phyloP scores from a whole-genome alignment of 2,797 vertebrate genomes.

The Apogon talboti region DNA sequence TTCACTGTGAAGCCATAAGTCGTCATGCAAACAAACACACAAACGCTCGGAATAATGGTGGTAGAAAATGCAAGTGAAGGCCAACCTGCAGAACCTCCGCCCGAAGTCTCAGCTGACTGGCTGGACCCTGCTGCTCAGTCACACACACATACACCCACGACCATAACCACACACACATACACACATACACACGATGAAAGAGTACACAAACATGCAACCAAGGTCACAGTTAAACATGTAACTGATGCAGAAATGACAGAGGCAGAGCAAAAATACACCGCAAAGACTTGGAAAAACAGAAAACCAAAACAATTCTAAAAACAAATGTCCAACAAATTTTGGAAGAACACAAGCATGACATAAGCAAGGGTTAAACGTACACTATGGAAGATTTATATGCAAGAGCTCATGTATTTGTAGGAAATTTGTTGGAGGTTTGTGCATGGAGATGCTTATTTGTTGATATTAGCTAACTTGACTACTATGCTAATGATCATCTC shows the following conservation, averaged over 20 bases:
- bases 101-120: constrained; percentile 70
- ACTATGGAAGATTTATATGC: too few species aligned
- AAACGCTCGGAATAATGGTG: constrained; percentile 1
- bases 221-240: constrained; percentile 28
- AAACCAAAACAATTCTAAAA: background rate
- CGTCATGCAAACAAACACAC: constrained; percentile 27
- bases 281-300: background rate
- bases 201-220: constrained; percentile 33
- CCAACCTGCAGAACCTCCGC: constrained; percentile 76
- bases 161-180: constrained; percentile 19
- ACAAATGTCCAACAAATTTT: background rate
- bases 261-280: constrained; percentile 7
- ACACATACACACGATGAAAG: constrained; percentile 30
- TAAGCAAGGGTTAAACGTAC: too few species aligned
- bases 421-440: too few species aligned
- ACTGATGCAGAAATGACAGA: constrained; percentile 4
- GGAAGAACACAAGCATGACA: too few species aligned
- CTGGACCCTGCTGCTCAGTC: constrained; percentile 76
- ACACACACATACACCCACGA: constrained; percentile 3
- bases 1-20: background rate
- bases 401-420: too few species aligned
- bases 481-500: too few species aligned
- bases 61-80: constrained; percentile 39
- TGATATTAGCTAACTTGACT: too few species aligned
- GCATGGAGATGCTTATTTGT: too few species aligned